These are phyloP conservation scores for Myiothlypis coronata DNA, from an alignment of 2,797 vertebrate species.

Conservation along the genomic window DNA sequence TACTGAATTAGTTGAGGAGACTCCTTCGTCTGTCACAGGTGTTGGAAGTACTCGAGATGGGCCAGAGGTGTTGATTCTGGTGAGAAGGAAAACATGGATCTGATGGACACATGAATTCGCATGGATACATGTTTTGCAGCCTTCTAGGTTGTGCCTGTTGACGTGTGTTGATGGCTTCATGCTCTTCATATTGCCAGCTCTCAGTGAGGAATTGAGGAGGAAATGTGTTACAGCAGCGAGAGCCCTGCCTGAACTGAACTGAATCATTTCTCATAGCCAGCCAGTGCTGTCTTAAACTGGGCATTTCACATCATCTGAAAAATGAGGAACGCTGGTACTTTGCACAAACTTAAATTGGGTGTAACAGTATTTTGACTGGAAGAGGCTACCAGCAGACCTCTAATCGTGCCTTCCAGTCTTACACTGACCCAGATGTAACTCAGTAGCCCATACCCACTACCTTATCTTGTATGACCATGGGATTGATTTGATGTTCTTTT, in stretches of 20 bases:
- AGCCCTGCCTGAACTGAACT: neutral
- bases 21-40: neutral
- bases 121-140: neutral
- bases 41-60: neutral
- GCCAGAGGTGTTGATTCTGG: neutral
- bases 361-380: neutral
- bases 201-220: neutral
- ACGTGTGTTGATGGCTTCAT: fast-evolving
- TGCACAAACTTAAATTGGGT: neutral
- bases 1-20: neutral
- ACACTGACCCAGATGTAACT: neutral
- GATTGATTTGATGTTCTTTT: neutral
- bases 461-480: neutral
- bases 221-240: neutral
- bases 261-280: neutral
- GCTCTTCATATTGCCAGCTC: fast-evolving
- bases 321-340: fast-evolving
- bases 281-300: neutral
- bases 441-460: fast-evolving
- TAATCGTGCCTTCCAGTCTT: neutral
- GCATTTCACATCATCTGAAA: neutral
- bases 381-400: neutral
- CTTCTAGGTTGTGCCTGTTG: neutral
- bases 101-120: neutral
- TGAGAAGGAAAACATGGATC: neutral